These are phyloP conservation scores for Branchipolynoe longqiensis DNA, from an alignment of 2,888 invertebrate genomes.

Conservation along the genomic window DNA sequence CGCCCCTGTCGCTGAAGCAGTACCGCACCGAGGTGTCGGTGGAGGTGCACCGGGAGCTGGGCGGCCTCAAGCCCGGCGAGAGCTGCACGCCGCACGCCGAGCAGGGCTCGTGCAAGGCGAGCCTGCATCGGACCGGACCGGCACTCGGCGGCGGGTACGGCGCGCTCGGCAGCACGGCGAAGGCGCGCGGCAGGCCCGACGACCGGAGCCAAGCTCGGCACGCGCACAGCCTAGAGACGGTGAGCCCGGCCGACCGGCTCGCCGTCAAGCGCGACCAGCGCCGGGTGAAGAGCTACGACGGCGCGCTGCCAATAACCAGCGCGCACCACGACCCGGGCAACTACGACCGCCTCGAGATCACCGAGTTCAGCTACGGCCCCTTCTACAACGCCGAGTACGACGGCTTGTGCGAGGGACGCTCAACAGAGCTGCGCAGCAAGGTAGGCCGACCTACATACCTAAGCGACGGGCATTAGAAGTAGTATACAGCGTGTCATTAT, in stretches of 20 bases:
- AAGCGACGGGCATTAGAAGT: too few species aligned
- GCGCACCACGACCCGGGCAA: slow-evolving; percentile 66
- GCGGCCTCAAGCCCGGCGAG: slow-evolving; percentile 9
- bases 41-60: slow-evolving; percentile 68
- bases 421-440: slow-evolving; percentile 67
- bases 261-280: slow-evolving; percentile 61
- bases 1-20: slow-evolving; percentile 66
- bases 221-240: slow-evolving; percentile 72
- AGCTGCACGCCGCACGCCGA: background rate
- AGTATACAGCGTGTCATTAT: too few species aligned
- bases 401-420: slow-evolving; percentile 74
- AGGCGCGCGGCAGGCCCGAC: background rate
- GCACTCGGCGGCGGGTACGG: background rate
- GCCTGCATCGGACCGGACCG: slow-evolving; percentile 5
- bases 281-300: slow-evolving; percentile 76
- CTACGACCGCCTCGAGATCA: slow-evolving; percentile 77
- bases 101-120: background rate
- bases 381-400: slow-evolving; percentile 77
- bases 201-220: slow-evolving; percentile 52
- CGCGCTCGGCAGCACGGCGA: background rate
- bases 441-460: too few species aligned
- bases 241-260: slow-evolving; percentile 62
- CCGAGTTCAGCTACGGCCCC: slow-evolving; percentile 77
- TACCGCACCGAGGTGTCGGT: slow-evolving; percentile 70
- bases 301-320: slow-evolving; percentile 64